Base-by-base conservation (phyloP, 2,797 vertebrate genomes). In the Sebastolobus altivelis region DNA sequence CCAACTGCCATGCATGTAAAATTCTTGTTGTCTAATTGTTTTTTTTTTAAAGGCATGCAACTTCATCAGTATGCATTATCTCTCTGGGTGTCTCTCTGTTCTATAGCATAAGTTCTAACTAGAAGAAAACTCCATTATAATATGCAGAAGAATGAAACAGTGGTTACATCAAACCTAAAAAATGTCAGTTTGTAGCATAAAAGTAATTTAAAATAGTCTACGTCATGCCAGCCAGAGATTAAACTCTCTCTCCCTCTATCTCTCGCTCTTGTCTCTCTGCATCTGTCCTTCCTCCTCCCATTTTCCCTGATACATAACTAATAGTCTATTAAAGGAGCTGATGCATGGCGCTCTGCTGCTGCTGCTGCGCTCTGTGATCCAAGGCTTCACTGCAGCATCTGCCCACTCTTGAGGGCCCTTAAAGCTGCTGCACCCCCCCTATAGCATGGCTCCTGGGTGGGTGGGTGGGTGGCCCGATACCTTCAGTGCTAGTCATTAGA, bases 261-360 rank as follows among this genome's bases (percentile, higher is more conserved):
- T 65, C 60, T 29, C 2, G 8, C 33, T 76, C 40, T 38, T 58
- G 12, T 75, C 58, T 69, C 56, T 69, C 59, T 46, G 43, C 31
- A 58, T 79, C 81, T 78, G 67, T 49, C 65, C 35, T 20, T 52
- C 79, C 38, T 10, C 35, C 72, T 73, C 33, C 20, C 18, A 16
- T 75, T 72, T 72, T 73, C 69, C 67, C 37, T 66, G 56, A 74
- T 74, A 78, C 79, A 79, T 76, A 81, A 60, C 65, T 55, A 68
- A 80, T 78, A 8, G 5, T 79, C 58, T 71, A 58, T 77, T 84
- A 81, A 82, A 70, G 72, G 67, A 77, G 84, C 79, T 87, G 81
- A 75, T 66, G 77, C 49, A 43, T 72, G 62, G 59, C 5, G 3
- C 65, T 71, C 43, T 56, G 67, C 82, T 54, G 74, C 84, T 38